These are phyloP conservation scores for Pimpla rufipes DNA, from an alignment of 2,888 invertebrate genomes.

Conservation along the genomic window DNA sequence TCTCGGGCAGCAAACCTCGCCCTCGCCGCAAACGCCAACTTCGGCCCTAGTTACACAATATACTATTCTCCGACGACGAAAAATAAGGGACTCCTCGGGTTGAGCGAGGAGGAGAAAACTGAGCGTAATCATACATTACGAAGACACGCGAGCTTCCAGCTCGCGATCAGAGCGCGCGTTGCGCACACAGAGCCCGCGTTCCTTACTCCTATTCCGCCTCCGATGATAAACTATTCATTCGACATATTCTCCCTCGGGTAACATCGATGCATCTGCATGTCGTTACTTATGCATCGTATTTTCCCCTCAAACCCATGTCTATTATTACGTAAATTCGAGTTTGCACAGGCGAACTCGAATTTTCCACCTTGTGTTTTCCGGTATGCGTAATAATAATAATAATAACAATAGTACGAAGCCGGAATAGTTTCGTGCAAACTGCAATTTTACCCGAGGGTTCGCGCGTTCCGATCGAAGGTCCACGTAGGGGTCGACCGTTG, in stretches of 20 bases:
- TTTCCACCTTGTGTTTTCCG: not conserved
- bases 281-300: not conserved
- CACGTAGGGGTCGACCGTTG: not conserved
- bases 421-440: not conserved
- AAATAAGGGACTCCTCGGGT: not conserved
- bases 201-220: not conserved
- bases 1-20: no score
- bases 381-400: no score
- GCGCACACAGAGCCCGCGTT: not conserved
- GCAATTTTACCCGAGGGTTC: constrained; percentile 4
- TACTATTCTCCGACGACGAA: no score
- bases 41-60: no score
- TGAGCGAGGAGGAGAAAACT: not conserved
- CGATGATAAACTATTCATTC: constrained; percentile 8
- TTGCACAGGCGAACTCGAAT: not conserved
- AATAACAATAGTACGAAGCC: no score
- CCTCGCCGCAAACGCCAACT: no score
- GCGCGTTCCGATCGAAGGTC: not conserved
- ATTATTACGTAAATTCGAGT: no score
- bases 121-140: not conserved
- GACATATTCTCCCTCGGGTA: not conserved
- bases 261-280: not conserved
- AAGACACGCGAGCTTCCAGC: not conserved
- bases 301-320: no score
- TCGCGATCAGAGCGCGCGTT: not conserved